Evolutionary conservation across 2,888 invertebrate species (phyloP), one percentile per base, ranked within the genome.

Genomic region (Gandaritis pyraliata): DNA sequence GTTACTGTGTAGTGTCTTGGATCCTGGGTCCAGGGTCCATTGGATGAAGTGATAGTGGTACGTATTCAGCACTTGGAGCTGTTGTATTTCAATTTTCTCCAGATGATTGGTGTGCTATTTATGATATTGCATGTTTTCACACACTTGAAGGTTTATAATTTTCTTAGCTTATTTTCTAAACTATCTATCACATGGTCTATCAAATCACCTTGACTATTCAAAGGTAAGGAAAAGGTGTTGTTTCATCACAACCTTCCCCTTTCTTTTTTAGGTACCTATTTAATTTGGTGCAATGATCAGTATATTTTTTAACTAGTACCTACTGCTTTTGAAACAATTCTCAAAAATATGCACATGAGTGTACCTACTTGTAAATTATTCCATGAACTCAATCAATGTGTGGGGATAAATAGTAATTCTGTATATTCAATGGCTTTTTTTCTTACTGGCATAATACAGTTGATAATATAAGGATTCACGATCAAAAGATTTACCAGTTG

Each of bases 21-120:
- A 58, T 74, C 65, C 69, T 76, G 83, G 80, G 81, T 76, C 66
- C 72, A 58, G 70, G 70, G 70, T 69, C 73, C 58, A 52, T 71
- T 80, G 86, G 85, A 85, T 87, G 85, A 86, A 86, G 88, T 89
- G 90, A 77, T 74, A 78, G 84, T 88, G 90, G 91, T 90, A 85
- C 58, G 90, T 90, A 85, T 77, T 49, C 36, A 46, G 10, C 29
- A 51, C 41, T 30, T 13, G 13, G n/a, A 45, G 46, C 13, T 13
- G 8, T 11, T 45, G n/a, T 23, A 16, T 30, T 30, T 18, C 46
- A 18, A 33, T 43, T 50, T 52, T 55, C 62, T 54, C 11, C 49
- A 41, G 62, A 73, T n/a, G 70, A 70, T 72, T 74, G 73, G 71
- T 64, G 45, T 65, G 55, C 58, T 63, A 41, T 39, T 58, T 56